phyloP scores from a whole-genome alignment of 2,113 vertebrate genomes.

The Odocoileus virginianus region DNA sequence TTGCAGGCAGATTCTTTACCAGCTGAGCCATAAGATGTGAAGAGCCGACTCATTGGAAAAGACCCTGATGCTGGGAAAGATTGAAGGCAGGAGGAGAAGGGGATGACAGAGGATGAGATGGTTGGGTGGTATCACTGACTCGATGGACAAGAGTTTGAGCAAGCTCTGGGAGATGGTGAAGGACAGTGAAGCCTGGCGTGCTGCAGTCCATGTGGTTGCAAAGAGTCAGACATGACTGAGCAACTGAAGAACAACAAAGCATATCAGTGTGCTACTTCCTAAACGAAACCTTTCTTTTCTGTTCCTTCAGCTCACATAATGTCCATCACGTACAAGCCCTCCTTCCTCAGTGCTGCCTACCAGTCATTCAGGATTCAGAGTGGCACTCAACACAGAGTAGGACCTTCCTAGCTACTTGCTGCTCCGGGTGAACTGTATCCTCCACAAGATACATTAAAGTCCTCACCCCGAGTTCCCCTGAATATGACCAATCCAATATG shows the following conservation, averaged over 20 bases:
- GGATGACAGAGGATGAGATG: neutral
- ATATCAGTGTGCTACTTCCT: neutral
- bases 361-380: neutral
- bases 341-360: neutral
- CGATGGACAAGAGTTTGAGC: neutral
- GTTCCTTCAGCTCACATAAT: neutral
- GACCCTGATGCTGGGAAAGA: neutral
- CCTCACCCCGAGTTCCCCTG: neutral
- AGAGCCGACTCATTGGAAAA: neutral
- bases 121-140: neutral
- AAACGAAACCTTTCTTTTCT: neutral
- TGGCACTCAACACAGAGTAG: neutral
- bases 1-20: neutral
- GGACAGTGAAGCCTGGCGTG: neutral
- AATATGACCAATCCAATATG: neutral
- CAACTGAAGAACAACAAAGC: neutral
- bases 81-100: neutral
- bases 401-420: neutral
- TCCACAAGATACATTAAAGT: neutral
- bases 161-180: neutral
- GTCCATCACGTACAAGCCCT: neutral
- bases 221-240: neutral
- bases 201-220: neutral
- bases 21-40: neutral
- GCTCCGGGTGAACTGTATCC: neutral